Percentiles rank a stretch among this genome's conserved stretches.
Conservation (phyloP, 92 coral and sea anemone species). For the Palythoa grandis region DNA sequence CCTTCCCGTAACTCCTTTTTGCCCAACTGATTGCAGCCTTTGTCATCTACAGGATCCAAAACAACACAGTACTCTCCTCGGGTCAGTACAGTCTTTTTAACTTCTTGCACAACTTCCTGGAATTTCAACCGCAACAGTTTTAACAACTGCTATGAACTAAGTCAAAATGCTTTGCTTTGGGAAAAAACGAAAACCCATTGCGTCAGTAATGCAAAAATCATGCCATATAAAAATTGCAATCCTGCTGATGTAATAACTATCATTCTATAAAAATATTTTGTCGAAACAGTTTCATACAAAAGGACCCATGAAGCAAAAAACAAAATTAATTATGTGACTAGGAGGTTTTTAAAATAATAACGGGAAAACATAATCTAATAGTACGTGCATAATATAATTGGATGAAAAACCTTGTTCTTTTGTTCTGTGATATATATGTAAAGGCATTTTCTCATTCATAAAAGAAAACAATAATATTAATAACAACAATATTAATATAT, state of each 20-base stretch:
- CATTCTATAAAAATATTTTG: background rate
- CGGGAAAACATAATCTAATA: no score
- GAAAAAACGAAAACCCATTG: background rate
- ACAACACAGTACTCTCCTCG: slow-evolving; percentile 86
- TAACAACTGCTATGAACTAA: background rate
- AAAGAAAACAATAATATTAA: no score
- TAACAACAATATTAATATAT: no score
- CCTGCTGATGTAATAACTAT: background rate
- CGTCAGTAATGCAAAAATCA: background rate
- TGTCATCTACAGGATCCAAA: slow-evolving; percentile 81
- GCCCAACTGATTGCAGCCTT: slow-evolving; percentile 90
- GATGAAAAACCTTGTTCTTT: no score
- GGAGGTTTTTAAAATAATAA: no score
- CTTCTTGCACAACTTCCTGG: slow-evolving; percentile 75
- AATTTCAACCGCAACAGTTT: background rate
- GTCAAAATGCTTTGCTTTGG: background rate
- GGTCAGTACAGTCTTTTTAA: slow-evolving; percentile 72
- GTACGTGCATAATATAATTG: no score
- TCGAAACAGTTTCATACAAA: no score
- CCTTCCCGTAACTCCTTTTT: slow-evolving; percentile 82
- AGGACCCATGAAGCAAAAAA: no score
- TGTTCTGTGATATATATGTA: no score
- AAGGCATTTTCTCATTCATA: no score
- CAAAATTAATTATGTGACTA: no score
- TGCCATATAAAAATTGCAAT: background rate